A percentile compares a stretch with the other conserved stretches of the same genome.
Conservation (phyloP, 2,113 vertebrate species). For the Lampris incognitus region DNA sequence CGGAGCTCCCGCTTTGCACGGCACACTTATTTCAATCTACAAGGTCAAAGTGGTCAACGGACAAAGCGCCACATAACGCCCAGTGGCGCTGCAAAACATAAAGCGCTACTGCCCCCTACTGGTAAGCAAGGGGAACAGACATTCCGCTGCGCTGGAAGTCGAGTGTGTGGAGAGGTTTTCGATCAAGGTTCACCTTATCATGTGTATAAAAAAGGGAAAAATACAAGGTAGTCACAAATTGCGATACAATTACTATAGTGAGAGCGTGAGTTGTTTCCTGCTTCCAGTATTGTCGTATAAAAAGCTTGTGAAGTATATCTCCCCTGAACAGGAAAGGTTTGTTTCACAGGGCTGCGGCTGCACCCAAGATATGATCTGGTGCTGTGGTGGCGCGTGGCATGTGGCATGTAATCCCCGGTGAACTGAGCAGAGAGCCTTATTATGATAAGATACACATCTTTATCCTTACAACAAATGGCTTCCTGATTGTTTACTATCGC, state of each 20-base stretch:
- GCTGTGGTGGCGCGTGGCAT: constrained; percentile 27
- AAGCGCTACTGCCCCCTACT: constrained; percentile 81
- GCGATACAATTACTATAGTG: not conserved
- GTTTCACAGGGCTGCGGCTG: constrained; percentile 4
- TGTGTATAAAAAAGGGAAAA: not conserved
- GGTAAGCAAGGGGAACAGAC: constrained; percentile 7
- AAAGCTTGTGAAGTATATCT: not conserved
- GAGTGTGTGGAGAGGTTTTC: not conserved
- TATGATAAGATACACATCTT: constrained; percentile 67
- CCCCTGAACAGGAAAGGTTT: not conserved
- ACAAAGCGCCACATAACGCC: constrained; percentile 57
- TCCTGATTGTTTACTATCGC: constrained; percentile 58
- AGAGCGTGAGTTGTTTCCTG: not conserved
- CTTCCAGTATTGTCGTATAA: not conserved
- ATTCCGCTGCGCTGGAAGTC: constrained; percentile 17
- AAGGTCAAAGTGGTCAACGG: constrained; percentile 76
- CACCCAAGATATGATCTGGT: constrained; percentile 40
- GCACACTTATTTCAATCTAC: constrained; percentile 58
- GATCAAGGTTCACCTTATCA: constrained; percentile 14
- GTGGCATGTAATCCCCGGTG: constrained; percentile 60
- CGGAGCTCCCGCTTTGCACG: constrained; percentile 39
- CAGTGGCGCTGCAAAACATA: constrained; percentile 10
- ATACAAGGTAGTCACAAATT: constrained; percentile 13
- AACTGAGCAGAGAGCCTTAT: constrained; percentile 45
- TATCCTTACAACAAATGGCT: constrained; percentile 66